Evolutionary conservation across 2,797 vertebrate genomes (phyloP).

Genomic region (Argentina silus): DNA sequence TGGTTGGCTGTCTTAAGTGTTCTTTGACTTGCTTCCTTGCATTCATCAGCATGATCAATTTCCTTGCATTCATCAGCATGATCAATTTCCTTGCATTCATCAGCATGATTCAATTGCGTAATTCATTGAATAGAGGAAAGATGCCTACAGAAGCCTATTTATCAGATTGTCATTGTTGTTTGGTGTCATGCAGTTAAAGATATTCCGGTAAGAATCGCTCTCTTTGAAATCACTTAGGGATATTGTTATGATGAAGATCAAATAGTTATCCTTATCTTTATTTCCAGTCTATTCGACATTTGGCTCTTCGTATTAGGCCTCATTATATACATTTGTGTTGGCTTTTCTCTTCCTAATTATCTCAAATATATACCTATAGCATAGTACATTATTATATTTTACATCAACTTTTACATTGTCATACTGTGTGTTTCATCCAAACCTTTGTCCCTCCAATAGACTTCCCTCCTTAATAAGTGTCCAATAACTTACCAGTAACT

Average conservation of each 20-base stretch:
- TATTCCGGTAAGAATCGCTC: not conserved
- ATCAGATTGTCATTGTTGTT: not conserved
- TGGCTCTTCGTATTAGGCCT: no score
- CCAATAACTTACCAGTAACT: not conserved
- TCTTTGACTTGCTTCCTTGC: not conserved
- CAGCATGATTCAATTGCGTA: not conserved
- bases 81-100: not conserved
- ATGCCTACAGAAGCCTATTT: not conserved
- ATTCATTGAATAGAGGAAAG: not conserved
- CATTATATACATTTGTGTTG: not conserved
- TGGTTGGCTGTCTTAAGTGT: not conserved
- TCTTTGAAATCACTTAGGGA: not conserved
- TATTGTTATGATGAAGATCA: not conserved
- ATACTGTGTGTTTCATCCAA: not conserved
- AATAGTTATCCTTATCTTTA: not conserved
- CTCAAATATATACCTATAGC: not conserved
- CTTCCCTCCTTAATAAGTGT: not conserved
- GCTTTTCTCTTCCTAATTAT: not conserved
- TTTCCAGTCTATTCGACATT: not conserved
- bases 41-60: constrained; percentile 3
- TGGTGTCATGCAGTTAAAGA: not conserved
- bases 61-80: no score
- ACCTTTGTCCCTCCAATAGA: no score
- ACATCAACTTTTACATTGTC: not conserved
- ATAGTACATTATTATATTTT: not conserved